phyloP scores from a whole-genome alignment of 2,113 vertebrate species.

The Chaetodon trifascialis region DNA sequence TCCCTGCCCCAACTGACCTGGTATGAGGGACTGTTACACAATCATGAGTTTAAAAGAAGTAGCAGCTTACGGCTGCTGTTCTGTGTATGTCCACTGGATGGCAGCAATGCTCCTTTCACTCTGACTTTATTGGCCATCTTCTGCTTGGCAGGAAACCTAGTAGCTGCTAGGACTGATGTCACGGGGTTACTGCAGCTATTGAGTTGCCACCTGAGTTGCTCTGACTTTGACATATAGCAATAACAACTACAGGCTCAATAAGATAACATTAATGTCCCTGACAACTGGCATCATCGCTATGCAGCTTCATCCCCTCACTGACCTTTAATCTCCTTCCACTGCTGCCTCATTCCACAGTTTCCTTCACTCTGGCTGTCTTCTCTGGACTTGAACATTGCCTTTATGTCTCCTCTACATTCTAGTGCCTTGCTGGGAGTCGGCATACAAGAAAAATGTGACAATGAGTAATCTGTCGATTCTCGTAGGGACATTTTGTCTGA shows the following conservation, averaged over 20 bases:
- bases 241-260: conserved; percentile 34
- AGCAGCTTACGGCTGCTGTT: conserved; percentile 8
- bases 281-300: conserved; percentile 40
- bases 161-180: conserved; percentile 13
- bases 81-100: conserved; percentile 64
- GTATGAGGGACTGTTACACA: conserved; percentile 79
- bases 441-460: conserved; percentile 13
- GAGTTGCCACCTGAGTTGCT: neutral
- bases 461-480: conserved; percentile 13
- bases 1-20: conserved; percentile 81
- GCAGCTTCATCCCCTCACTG: conserved; percentile 21
- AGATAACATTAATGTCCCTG: conserved; percentile 35
- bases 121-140: neutral
- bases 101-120: conserved; percentile 52
- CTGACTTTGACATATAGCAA: conserved; percentile 49
- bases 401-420: conserved; percentile 33
- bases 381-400: conserved; percentile 19
- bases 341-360: conserved; percentile 4
- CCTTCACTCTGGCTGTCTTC: conserved; percentile 22
- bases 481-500: neutral
- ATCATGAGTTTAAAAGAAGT: neutral
- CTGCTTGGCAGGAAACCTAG: neutral
- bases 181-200: neutral
- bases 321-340: conserved; percentile 17
- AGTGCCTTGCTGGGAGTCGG: conserved; percentile 54